Evolutionary conservation across 2,888 invertebrate genomes (phyloP), one percentile per base, ranked within the genome.

Genomic region (Napeogenes inachia): DNA sequence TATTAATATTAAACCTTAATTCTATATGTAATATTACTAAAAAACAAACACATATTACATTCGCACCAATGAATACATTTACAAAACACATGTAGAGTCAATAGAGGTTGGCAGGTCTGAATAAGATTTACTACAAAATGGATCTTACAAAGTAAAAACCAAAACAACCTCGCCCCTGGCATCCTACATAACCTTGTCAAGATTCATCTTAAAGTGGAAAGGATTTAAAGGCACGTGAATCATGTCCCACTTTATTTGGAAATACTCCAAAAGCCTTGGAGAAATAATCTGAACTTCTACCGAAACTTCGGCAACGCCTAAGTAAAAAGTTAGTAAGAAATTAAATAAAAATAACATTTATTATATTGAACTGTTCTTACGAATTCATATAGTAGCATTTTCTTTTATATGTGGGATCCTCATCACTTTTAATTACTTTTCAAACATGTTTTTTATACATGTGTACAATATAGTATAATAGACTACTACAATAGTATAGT

Each of bases 261-360:
- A 77, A 71, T 71, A 78, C 70, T 82, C 84, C 82, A 85, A 82
- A 83, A 83, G 86, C 81, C 73, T 83, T 82, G 75, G 69, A 68
- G 68, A 73, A 73, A 75, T 81, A 82, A 80, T 79, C 79, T 75
- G 73, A 84, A 84, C 78, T 85, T 82, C 79, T 75, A 77, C 75
- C 63, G 75, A 55, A 75, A 82, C 75, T 82, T 81, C 65, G 75
- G 68, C 75, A 73, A 67, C 69, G 71, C 76, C 80, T 84, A 85
- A 85, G 85, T 87, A 83, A 85, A 87, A 87, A 87, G 86, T 86
- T 87, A 78, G 77, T 74, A 59, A 54, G 38, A 56, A 73, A 74
- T 68, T 71, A 83, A 85, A 85, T 85, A 12, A n/a, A 33, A 53
- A 57, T 46, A 46, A 53, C 54, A 47, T 57, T 46, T 50, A 30